Base-by-base conservation (phyloP, 2,113 vertebrate genomes). In the Mesitornis unicolor region DNA sequence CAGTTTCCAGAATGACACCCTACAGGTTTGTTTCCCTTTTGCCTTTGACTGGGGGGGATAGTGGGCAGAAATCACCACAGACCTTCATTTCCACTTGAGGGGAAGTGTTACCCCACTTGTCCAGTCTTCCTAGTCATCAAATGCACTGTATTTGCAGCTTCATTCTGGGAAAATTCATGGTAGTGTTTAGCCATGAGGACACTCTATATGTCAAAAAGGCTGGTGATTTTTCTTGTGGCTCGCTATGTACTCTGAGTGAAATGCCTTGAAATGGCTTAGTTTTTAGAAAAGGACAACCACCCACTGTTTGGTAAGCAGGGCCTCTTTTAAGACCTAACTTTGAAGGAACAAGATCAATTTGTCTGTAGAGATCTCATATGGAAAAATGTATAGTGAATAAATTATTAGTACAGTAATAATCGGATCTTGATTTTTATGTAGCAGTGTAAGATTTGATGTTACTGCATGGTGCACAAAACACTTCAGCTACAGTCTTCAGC, bases 21-120 rank as follows among this genome's bases (percentile, higher is more conserved):
- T 48, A 7, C 5, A 19, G 29, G 20, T 1, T 29, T 82, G 7
- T n/a, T 65, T 63, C 38, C 8, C 10, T 64, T 65, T 78, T n/a
- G 7, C 10, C 11, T 50, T 47, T 38, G 7, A 28, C n/a, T n/a
- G n/a, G n/a, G n/a, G n/a, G n/a, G n/a, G n/a, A n/a, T n/a, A n/a
- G n/a, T n/a, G n/a, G n/a, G n/a, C 13, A 51, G 50, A 28, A 51
- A 10, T 91, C 3, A 54, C 31, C 9, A 31, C 9, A 83, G 13
- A 56, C 8, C 5, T 87, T 84, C 15, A 48, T 17, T 48, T 90
- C 9, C 31, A 0, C 8, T 28, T 65, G 33, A 60, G 60, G 11
- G 31, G 9, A n/a, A 48, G n/a, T 11, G 3, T 70, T 70, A 2
- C 3, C 5, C 10, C 2, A 2, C 2, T 65, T 53, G 2, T 51